Evolutionary conservation across 2,888 invertebrate species (phyloP).

Genomic region (Melinaea marsaeus): DNA sequence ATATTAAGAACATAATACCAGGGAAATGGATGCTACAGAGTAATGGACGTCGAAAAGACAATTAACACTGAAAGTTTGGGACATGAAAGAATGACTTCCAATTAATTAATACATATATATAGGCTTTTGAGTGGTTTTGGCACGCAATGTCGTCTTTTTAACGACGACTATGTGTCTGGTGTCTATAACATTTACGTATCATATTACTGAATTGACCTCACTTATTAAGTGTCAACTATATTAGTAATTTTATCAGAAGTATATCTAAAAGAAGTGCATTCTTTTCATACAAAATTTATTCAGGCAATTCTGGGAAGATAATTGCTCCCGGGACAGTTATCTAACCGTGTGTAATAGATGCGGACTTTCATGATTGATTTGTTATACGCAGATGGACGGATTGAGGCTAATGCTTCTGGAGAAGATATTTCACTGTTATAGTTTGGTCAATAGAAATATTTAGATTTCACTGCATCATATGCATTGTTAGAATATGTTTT

Average conservation of each 20-base stretch:
- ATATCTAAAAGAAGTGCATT: too few species aligned
- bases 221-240: too few species aligned
- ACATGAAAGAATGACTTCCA: conserved; percentile 52
- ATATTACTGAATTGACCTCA: too few species aligned
- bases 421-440: conserved; percentile 23
- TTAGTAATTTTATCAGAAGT: too few species aligned
- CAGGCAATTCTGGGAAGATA: conserved; percentile 9
- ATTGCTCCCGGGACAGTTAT: conserved; percentile 23
- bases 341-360: conserved; percentile 29
- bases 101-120: conserved; percentile 59
- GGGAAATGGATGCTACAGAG: conserved; percentile 34
- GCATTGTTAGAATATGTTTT: too few species aligned
- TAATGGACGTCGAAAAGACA: conserved; percentile 53
- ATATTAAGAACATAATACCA: conserved; percentile 28
- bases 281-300: background rate
- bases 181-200: too few species aligned
- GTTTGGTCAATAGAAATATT: background rate
- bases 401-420: conserved; percentile 26
- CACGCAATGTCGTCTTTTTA: conserved; percentile 48
- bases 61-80: conserved; percentile 57
- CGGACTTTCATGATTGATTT: conserved; percentile 31
- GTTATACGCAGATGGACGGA: conserved; percentile 29
- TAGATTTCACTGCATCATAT: too few species aligned
- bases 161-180: background rate
- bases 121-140: conserved; percentile 48